phyloP scores from a whole-genome alignment of 2,113 vertebrate species.

The Tupaia chinensis region DNA sequence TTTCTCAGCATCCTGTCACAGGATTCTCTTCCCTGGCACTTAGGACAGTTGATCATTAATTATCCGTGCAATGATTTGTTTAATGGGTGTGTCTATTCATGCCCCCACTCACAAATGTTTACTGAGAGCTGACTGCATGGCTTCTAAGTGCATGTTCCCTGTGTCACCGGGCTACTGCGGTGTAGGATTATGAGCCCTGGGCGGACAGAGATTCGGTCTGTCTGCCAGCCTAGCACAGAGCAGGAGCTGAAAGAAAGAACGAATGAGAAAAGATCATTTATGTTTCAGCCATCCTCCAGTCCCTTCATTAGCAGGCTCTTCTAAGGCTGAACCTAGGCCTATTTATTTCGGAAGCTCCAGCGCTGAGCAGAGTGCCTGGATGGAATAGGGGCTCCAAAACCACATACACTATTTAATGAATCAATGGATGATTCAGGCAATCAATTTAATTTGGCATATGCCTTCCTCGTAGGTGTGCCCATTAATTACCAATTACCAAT shows the following conservation, averaged over 20 bases:
- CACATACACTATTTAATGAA: constrained; percentile 71
- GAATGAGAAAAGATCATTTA: background rate
- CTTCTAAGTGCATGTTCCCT: background rate
- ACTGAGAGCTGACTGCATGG: background rate
- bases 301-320: background rate
- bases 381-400: constrained; percentile 41
- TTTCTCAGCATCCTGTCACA: background rate
- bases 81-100: background rate
- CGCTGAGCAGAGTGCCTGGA: constrained; percentile 19
- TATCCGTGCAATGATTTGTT: background rate
- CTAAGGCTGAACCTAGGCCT: background rate
- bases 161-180: background rate
- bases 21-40: background rate
- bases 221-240: background rate
- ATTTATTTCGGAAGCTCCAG: constrained; percentile 18
- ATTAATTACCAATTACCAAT: constrained; percentile 85
- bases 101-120: background rate
- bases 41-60: background rate
- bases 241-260: background rate
- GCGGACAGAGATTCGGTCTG: background rate
- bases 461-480: constrained; percentile 81
- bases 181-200: background rate
- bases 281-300: background rate
- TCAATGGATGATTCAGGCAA: constrained; percentile 77
- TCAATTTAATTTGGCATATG: constrained; percentile 81